These are phyloP conservation scores for Dendrophyllia cribrosa DNA, from an alignment of 64 coral and sea anemone species.

Conservation along the genomic window DNA sequence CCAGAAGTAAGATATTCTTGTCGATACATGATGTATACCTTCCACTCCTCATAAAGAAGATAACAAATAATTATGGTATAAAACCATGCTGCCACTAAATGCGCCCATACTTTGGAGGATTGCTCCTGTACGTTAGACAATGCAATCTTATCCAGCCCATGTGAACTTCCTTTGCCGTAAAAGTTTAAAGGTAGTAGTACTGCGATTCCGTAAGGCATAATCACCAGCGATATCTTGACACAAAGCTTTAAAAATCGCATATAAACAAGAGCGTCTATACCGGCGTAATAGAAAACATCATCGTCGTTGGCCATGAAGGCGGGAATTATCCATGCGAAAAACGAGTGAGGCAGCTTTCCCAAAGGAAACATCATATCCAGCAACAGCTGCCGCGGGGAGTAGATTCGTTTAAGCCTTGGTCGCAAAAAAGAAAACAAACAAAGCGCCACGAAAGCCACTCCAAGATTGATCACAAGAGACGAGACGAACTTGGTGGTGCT, in stretches of 20 bases:
- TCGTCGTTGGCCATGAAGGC: slow-evolving; percentile 61
- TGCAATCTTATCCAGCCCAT: slow-evolving; percentile 36
- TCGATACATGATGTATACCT: slow-evolving; percentile 57
- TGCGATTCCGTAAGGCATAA: slow-evolving; percentile 63
- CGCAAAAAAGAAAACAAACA: slow-evolving; percentile 53
- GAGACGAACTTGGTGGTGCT: slow-evolving; percentile 49
- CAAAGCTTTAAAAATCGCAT: slow-evolving; percentile 69
- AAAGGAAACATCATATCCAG: slow-evolving; percentile 60
- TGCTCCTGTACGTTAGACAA: slow-evolving; percentile 25
- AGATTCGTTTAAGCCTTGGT: slow-evolving; percentile 55
- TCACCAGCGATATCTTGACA: slow-evolving; percentile 53
- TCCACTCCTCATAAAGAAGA: slow-evolving; percentile 69
- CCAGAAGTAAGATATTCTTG: slow-evolving; percentile 63
- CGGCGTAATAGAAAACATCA: slow-evolving; percentile 67
- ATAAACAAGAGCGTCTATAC: slow-evolving; percentile 69
- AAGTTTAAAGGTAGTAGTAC: slow-evolving; percentile 58
- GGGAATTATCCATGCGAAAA: slow-evolving; percentile 70
- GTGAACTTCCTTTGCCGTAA: slow-evolving; percentile 12
- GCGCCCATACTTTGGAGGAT: slow-evolving; percentile 47
- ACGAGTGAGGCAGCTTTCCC: slow-evolving; percentile 46
- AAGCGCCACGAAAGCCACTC: slow-evolving; percentile 35
- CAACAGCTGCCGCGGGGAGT: slow-evolving; percentile 59
- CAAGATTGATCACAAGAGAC: slow-evolving; percentile 48
- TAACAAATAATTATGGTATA: slow-evolving; percentile 72
- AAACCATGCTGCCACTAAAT: slow-evolving; percentile 56